Evolutionary conservation across 2,797 vertebrate genomes (phyloP).

Genomic region (Rhinella marina): DNA sequence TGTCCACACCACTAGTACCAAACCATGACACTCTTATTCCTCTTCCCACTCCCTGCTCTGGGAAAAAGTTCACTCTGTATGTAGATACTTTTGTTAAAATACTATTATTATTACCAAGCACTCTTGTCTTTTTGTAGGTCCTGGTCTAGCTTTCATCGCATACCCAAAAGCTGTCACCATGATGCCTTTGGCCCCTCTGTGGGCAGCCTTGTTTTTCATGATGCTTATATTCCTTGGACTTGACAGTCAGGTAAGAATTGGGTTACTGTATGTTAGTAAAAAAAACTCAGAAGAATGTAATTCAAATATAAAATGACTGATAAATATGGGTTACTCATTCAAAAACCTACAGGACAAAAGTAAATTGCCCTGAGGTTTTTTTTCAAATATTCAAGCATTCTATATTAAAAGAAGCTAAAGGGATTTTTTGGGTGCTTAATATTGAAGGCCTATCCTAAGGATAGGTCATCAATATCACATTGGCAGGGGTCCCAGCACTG

Average conservation of each 20-base stretch:
- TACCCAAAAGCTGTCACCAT: slow-evolving; percentile 98
- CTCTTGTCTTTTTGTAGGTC: slow-evolving; percentile 75
- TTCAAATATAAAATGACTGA: background rate
- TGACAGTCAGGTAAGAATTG: slow-evolving; percentile 89
- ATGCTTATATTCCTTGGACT: slow-evolving; percentile 98
- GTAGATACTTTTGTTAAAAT: background rate
- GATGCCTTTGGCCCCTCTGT: slow-evolving; percentile 96
- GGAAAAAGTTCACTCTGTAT: background rate
- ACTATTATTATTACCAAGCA: background rate
- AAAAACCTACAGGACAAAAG: too few species aligned
- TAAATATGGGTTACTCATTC: too few species aligned
- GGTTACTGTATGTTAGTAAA: background rate
- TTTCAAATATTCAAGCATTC: too few species aligned
- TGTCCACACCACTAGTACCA: background rate
- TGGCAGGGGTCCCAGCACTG: too few species aligned
- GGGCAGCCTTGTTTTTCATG: slow-evolving; percentile 97
- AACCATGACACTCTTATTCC: background rate
- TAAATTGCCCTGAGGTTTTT: too few species aligned
- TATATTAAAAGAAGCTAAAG: too few species aligned
- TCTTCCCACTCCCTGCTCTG: background rate
- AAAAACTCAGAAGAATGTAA: background rate
- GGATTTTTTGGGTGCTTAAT: too few species aligned
- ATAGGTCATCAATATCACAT: too few species aligned
- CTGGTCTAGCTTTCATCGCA: slow-evolving; percentile 95
- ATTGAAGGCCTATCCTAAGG: too few species aligned